Evolutionary conservation across 1,140 invertebrate species (phyloP).

Genomic region (Platorchestia sp.): DNA sequence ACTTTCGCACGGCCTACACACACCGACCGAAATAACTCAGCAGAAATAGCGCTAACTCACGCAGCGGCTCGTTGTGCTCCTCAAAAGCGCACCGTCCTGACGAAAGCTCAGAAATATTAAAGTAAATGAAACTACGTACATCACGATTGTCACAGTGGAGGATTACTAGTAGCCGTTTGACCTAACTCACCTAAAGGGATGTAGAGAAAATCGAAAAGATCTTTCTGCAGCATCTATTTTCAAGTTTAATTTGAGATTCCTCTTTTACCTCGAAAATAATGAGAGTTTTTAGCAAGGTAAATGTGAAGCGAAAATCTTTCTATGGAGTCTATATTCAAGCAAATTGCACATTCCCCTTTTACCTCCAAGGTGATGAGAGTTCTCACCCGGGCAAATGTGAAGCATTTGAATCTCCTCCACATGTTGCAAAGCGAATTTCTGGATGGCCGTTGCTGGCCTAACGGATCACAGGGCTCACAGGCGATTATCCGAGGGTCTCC

Average conservation of each 20-base stretch:
- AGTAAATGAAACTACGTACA: background rate
- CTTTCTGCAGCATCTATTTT: background rate
- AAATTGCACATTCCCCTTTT: background rate
- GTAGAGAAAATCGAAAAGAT: background rate
- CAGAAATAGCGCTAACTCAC: background rate
- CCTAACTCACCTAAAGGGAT: background rate
- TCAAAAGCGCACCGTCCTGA: background rate
- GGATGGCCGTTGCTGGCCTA: background rate
- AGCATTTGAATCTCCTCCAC: background rate
- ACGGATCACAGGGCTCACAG: background rate
- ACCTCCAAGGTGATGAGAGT: background rate
- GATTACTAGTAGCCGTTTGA: no score
- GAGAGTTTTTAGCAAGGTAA: no score
- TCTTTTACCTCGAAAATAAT: background rate
- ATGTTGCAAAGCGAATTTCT: background rate
- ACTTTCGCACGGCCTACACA: slow-evolving; percentile 5
- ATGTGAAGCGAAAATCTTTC: background rate
- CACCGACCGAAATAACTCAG: background rate
- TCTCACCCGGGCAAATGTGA: background rate
- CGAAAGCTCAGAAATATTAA: background rate
- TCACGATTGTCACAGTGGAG: no score
- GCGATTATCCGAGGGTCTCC: background rate
- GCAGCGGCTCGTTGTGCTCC: background rate
- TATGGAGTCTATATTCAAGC: background rate
- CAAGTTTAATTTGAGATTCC: background rate